Percentiles rank a stretch among this genome's conserved stretches.
Conservation (phyloP, 2,888 invertebrate genomes). For the Sipha maydis region DNA sequence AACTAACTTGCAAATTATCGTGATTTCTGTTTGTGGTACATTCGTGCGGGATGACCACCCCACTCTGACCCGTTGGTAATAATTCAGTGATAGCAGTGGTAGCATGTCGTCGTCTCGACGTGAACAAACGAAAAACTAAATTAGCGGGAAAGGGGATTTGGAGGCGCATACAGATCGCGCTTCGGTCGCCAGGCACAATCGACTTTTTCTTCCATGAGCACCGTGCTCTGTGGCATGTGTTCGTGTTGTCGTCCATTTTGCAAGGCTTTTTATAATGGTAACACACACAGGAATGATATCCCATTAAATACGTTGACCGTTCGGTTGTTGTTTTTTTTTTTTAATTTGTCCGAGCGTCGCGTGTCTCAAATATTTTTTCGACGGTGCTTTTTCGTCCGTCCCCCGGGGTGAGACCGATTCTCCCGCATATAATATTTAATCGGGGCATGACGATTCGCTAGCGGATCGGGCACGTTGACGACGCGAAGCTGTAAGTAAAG, state of each 20-base stretch:
- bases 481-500: constrained; percentile 43
- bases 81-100: background rate
- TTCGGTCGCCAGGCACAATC: background rate
- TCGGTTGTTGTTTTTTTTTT: constrained; percentile 34
- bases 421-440: background rate
- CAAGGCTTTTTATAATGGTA: constrained; percentile 66
- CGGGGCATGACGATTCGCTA: constrained; percentile 7
- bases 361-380: background rate
- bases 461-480: constrained; percentile 39
- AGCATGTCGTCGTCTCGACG: too few relatives aligned
- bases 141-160: background rate
- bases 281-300: constrained; percentile 47
- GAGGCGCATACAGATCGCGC: constrained; percentile 41
- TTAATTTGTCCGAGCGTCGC: background rate
- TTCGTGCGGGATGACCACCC: too few relatives aligned
- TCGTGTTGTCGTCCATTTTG: constrained; percentile 77
- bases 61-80: background rate
- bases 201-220: constrained; percentile 47
- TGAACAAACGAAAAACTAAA: background rate
- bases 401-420: constrained; percentile 4
- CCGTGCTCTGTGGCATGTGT: constrained; percentile 73
- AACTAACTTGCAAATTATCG: too few relatives aligned
- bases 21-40: too few relatives aligned
- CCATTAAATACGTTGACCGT: constrained; percentile 54
- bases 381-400: background rate